A percentile compares a stretch with the other conserved stretches of the same genome.
Evolutionary conservation across 2,888 invertebrate genomes (phyloP).

Genomic region (Epinotia ramella): DNA sequence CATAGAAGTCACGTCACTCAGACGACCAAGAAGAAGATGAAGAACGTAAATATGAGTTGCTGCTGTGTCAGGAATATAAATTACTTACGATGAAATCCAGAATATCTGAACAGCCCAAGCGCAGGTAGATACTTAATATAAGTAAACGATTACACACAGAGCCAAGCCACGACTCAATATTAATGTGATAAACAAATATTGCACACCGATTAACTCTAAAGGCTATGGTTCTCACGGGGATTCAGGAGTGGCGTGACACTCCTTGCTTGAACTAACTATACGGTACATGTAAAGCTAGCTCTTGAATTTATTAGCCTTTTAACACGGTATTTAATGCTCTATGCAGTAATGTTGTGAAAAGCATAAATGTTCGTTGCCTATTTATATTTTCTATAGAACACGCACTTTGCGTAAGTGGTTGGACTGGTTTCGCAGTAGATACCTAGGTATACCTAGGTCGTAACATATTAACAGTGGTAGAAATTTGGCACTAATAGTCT

Average conservation of each 20-base stretch:
- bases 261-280: slow-evolving; percentile 23
- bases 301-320: slow-evolving; percentile 26
- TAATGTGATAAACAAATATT: slow-evolving; percentile 32
- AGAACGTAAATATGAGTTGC: neutral
- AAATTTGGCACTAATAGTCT: neutral
- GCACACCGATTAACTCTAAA: slow-evolving; percentile 15
- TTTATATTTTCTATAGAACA: slow-evolving; percentile 20
- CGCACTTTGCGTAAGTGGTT: slow-evolving; percentile 15
- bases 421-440: neutral
- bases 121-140: neutral
- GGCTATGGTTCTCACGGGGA: slow-evolving; percentile 36
- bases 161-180: slow-evolving; percentile 30
- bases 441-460: neutral
- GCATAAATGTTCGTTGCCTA: slow-evolving; percentile 9
- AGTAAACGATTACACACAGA: slow-evolving; percentile 9
- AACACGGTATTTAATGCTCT: slow-evolving; percentile 16
- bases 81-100: neutral
- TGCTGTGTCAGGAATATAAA: neutral
- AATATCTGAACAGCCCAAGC: neutral
- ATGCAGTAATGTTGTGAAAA: slow-evolving; percentile 30
- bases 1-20: too few relatives aligned
- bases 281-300: slow-evolving; percentile 14
- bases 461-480: neutral
- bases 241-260: slow-evolving; percentile 41
- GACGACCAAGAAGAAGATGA: too few relatives aligned